Percentiles rank a stretch among this genome's conserved stretches.
Conservation (phyloP, 2,888 invertebrate genomes). For the Drosophila aldrichi region DNA sequence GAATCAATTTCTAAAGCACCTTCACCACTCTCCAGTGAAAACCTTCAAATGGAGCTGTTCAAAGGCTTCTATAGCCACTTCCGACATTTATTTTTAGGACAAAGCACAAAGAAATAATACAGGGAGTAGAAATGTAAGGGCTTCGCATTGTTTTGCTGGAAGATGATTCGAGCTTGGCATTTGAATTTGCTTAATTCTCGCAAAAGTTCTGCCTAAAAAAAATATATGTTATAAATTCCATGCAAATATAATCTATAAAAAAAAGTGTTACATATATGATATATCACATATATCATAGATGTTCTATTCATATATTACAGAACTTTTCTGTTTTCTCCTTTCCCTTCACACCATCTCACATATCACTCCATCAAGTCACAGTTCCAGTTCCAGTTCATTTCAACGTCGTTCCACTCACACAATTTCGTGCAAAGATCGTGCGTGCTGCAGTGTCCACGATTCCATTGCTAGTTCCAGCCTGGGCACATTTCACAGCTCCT, state of each 20-base stretch:
- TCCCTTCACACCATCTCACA: neutral
- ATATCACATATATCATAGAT: too few species aligned
- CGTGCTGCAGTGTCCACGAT: neutral
- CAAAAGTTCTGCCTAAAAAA: neutral
- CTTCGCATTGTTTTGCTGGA: neutral
- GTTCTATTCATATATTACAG: too few species aligned
- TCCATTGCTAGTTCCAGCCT: constrained; percentile 13
- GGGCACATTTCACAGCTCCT: neutral
- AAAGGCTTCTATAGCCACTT: neutral
- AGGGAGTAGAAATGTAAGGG: neutral
- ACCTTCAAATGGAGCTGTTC: neutral
- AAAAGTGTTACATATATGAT: too few species aligned
- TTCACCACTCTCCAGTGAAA: neutral
- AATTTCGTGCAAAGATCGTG: constrained; percentile 5
- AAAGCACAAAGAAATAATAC: neutral
- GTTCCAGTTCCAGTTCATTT: neutral
- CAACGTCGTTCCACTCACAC: neutral
- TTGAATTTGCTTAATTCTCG: neutral
- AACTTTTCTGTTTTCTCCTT: too few species aligned
- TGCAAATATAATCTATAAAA: too few species aligned
- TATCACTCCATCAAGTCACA: neutral
- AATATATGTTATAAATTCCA: too few species aligned
- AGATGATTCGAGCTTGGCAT: neutral
- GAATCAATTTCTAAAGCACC: neutral
- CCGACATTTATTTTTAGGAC: neutral